Conservation (phyloP, 2,888 invertebrate species). For the Heliconius cydno region DNA sequence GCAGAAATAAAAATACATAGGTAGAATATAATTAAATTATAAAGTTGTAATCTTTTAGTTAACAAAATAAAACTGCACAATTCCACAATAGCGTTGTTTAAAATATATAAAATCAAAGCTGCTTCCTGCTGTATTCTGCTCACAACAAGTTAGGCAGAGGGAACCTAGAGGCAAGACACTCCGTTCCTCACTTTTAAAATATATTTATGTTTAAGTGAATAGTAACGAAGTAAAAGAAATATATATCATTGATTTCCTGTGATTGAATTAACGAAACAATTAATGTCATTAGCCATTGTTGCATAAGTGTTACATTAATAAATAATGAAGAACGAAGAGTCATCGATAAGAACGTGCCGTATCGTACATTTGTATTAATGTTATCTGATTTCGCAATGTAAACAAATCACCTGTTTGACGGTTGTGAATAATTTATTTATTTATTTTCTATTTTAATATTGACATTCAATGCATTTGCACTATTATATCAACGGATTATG, state of each 20-base stretch:
- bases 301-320: slow-evolving; percentile 42
- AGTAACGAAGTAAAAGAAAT: not conserved
- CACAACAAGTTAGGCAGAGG: too few relatives aligned
- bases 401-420: slow-evolving; percentile 57
- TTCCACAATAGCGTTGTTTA: too few relatives aligned
- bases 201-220: too few relatives aligned
- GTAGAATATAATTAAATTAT: not conserved
- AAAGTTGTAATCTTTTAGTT: too few relatives aligned
- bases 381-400: slow-evolving; percentile 52
- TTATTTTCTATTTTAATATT: slow-evolving; percentile 1
- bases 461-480: too few relatives aligned
- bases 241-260: slow-evolving; percentile 12
- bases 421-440: slow-evolving; percentile 29
- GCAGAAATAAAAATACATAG: not conserved
- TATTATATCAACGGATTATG: too few relatives aligned
- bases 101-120: too few relatives aligned
- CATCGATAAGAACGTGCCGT: slow-evolving; percentile 56
- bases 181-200: too few relatives aligned
- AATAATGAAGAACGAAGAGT: slow-evolving; percentile 44
- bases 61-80: too few relatives aligned
- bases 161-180: too few relatives aligned
- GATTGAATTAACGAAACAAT: slow-evolving; percentile 40
- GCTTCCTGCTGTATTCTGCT: too few relatives aligned
- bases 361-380: slow-evolving; percentile 49
- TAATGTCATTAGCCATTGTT: slow-evolving; percentile 44